Evolutionary conservation across 2,797 vertebrate species (phyloP), one percentile per base, ranked within the genome.

Genomic region (Cossypha heuglini): DNA sequence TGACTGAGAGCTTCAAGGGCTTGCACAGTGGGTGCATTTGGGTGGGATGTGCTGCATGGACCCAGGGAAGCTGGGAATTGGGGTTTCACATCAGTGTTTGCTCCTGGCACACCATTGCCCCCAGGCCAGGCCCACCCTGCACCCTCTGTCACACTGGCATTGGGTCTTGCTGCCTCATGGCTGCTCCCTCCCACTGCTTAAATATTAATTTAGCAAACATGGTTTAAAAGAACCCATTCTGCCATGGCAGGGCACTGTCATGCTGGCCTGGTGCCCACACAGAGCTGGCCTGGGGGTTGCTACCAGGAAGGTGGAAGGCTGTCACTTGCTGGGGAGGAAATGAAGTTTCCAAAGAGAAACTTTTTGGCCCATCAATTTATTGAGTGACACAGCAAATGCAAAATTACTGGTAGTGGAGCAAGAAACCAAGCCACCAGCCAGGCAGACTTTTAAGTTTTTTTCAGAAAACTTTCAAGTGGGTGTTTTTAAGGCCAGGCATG

Each of bases 401-500:
- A 83, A 43, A 11, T 59, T 75, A 16, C 55, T 82, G 59, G 37
- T 51, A 61, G 22, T 4, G 3, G 42, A 52, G 18, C 19, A 54
- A 69, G 48, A 89, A 79, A 68, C 31, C 14, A 75, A 88, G 38
- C 26, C 80, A 40, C 26, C 46, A 88, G 26, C 15, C 45, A 51
- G 31, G 31, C 68, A 92, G 51, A 59, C 14, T 54, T 77, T 20
- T 3, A 4, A 61, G 59, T 55, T 68, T 37, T 42, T 35, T 29
- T 20, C 54, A 54, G 62, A 66, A 78, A 62, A 69, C 45, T 90
- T 94, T 69, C 43, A 72, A 83, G 75, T 28, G 75, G 76, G 16
- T 86, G 26, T 90, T 95, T 86, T 81, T 89, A 71, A 87, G 68
- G 81, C 71, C 61, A 86, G 35, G 12, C 57, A 55, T 91, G 84